Base-by-base conservation (phyloP, 2,113 vertebrate genomes). In the Notothenia rossii region DNA sequence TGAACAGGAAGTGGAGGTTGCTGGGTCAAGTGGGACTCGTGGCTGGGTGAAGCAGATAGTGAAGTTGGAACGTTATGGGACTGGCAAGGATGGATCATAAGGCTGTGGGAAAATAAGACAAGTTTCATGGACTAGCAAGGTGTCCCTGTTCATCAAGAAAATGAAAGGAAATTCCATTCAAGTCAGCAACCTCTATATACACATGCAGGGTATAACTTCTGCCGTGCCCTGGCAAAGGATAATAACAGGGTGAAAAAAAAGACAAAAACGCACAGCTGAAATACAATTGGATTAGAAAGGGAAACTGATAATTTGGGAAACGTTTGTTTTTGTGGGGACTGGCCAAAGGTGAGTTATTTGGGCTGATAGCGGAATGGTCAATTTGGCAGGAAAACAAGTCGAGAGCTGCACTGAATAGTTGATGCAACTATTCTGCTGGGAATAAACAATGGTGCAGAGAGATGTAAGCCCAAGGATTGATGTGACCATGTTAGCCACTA, bases 41-140 rank as follows among this genome's bases (percentile, higher is more conserved):
- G 82, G 79, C 92, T 88, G 85, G 64, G 59, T 14, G 20, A 64
- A 62, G 53, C 0, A 86, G 86, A 90, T 89, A 87, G 79, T 33
- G 43, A 78, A 60, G 80, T 43, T 68, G 40, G 48, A 79, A 76
- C 74, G 60, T 86, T 82, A 55, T 22, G 10, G n/a, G 22, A 61
- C 73, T 25, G 46, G 74, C 36, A 5, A 36, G 55, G 69, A 75
- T 83, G 55, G 69, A 75, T 83, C 63, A 70, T 14, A 76, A 65
- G 1, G 3, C 46, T 40, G 14, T 8, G 14, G 71, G 65, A 70
- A 60, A 46, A 82, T 29, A 48, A 43, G 58, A 46, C 18, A 70
- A 40, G 72, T 72, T 85, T 74, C 61, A 50, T 33, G 2, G 40
- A 67, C 59, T 74, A 25, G 56, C 56, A 25, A 45, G 53, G 67